A percentile compares a stretch with the other conserved stretches of the same genome.
phyloP scores from a whole-genome alignment of 2,797 vertebrate species.

The Streptopelia turtur region DNA sequence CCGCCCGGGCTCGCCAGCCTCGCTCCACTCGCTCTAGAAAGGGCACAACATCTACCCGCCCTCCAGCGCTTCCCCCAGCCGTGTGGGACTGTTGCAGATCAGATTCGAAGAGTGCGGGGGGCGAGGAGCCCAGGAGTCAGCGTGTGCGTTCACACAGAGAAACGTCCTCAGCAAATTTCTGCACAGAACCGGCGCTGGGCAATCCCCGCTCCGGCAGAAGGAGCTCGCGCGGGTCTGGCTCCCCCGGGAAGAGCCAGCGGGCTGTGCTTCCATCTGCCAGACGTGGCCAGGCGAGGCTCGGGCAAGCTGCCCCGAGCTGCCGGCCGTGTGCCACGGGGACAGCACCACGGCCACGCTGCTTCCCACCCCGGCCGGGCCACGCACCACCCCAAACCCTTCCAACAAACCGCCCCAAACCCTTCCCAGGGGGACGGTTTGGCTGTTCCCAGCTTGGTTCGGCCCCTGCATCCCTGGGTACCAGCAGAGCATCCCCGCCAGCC shows the following conservation, averaged over 20 bases:
- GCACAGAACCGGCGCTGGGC: accelerated
- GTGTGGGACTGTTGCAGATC: not conserved
- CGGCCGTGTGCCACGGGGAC: not conserved
- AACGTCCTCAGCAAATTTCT: not conserved
- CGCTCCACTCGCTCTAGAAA: not conserved
- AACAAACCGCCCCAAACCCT: too few species aligned
- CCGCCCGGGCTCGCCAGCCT: not conserved
- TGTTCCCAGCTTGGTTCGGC: not conserved
- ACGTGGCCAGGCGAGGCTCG: not conserved
- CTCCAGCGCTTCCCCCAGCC: not conserved
- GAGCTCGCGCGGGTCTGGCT: not conserved
- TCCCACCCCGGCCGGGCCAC: accelerated
- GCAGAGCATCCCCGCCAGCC: not conserved
- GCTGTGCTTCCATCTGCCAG: not conserved
- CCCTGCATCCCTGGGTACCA: not conserved
- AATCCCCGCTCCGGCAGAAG: not conserved
- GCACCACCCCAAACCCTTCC: not conserved
- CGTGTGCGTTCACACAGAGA: not conserved
- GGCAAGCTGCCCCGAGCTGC: not conserved
- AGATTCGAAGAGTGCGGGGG: not conserved
- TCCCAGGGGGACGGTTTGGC: not conserved
- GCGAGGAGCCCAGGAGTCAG: not conserved
- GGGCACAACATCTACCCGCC: not conserved
- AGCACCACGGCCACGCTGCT: not conserved
- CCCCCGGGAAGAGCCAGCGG: not conserved